Conservation (phyloP, 1,140 invertebrate species). For the Bombus haemorrhoidalis region DNA sequence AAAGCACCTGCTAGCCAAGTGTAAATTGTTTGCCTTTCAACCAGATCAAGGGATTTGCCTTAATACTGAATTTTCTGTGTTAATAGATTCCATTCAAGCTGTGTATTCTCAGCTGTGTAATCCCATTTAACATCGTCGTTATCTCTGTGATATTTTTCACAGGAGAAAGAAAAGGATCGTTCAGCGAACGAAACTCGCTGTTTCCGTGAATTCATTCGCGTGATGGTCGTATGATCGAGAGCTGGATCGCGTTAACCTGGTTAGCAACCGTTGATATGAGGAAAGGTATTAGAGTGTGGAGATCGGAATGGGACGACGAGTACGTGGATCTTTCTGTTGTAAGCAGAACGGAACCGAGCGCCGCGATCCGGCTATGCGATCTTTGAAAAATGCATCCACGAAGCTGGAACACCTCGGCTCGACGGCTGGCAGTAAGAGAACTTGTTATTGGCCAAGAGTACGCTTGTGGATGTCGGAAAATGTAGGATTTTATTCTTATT, state of each 20-base stretch:
- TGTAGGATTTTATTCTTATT: background rate
- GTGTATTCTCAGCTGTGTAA: background rate
- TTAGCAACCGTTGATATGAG: slow-evolving; percentile 74
- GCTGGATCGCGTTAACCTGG: slow-evolving; percentile 77
- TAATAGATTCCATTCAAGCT: background rate
- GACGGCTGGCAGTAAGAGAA: no score
- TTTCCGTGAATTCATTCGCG: slow-evolving; percentile 65
- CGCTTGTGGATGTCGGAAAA: background rate
- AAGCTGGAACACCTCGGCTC: background rate
- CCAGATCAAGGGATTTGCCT: background rate
- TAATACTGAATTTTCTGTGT: background rate
- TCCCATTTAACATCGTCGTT: background rate
- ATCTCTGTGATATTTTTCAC: no score
- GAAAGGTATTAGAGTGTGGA: slow-evolving; percentile 81
- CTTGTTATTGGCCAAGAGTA: background rate
- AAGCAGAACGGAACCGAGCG: slow-evolving; percentile 81
- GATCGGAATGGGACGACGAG: slow-evolving; percentile 72
- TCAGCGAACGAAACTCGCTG: background rate
- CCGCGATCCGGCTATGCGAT: slow-evolving; percentile 63
- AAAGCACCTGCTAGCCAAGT: background rate
- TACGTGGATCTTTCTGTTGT: slow-evolving; percentile 70
- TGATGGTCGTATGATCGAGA: slow-evolving; percentile 74
- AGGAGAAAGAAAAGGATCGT: background rate
- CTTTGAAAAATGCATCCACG: slow-evolving; percentile 54
- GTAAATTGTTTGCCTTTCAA: background rate